Evolutionary conservation across 2,797 vertebrate species (phyloP).

Genomic region (Anguilla marmorata): DNA sequence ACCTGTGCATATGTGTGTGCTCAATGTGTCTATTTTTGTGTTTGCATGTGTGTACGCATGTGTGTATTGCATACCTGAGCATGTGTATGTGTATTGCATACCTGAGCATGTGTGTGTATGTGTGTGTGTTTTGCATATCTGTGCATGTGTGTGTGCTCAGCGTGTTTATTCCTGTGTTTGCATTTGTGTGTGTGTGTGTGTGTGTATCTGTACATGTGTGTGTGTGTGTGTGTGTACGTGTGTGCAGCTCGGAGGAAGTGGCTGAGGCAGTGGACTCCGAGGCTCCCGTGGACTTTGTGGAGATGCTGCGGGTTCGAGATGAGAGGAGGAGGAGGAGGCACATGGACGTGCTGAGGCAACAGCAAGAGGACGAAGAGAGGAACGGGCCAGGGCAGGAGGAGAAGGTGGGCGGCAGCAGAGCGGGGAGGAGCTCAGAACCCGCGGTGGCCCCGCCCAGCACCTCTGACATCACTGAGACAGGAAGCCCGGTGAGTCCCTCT

Average conservation of each 20-base stretch:
- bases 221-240: background rate
- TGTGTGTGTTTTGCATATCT: background rate
- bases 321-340: constrained; percentile 67
- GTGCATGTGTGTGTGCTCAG: background rate
- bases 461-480: background rate
- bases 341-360: constrained; percentile 63
- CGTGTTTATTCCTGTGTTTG: constrained; percentile 15
- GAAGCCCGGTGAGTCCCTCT: background rate
- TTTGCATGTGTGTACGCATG: too few relatives aligned
- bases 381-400: constrained; percentile 14
- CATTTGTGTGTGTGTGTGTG: constrained; percentile 7
- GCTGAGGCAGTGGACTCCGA: constrained; percentile 48
- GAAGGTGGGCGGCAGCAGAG: constrained; percentile 43
- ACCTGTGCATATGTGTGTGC: constrained; percentile 15
- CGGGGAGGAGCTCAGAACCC: constrained; percentile 9
- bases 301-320: constrained; percentile 69
- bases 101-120: background rate
- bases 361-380: constrained; percentile 65
- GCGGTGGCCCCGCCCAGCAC: constrained; percentile 35
- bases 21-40: background rate
- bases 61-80: too few relatives aligned
- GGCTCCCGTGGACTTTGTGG: constrained; percentile 66
- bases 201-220: constrained; percentile 5
- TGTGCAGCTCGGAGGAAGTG: constrained; percentile 37
- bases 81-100: too few relatives aligned